Base-by-base conservation (phyloP, 2,888 invertebrate species). In the Drosophila nigricruria region DNA sequence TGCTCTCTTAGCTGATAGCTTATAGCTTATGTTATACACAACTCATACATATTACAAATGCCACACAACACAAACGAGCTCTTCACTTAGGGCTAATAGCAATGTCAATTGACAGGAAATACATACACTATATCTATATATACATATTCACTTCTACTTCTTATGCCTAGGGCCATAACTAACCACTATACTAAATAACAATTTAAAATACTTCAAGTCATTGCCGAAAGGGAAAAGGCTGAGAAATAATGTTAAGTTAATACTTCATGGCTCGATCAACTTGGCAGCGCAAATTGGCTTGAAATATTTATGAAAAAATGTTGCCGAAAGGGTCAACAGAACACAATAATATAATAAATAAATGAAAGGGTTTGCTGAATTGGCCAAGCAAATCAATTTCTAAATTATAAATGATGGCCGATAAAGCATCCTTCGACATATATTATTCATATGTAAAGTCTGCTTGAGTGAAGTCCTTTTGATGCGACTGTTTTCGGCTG, bases 321-420 rank as follows among this genome's bases (percentile, higher is more conserved):
- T 2, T 10, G 47, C 2, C 47, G 2, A 47, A 30, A 30, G 47
- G 47, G 47, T 47, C 47, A 10, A 1, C n/a, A 10, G 12, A 27
- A 27, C 27, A 47, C 45, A 47, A 47, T 47, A 47, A 30, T 30
- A 12, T 5, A 27, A 27, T 47, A 18, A 47, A 30, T 47, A 47
- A 47, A 5, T 47, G 18, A 47, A 30, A 30, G 47, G 27, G 47
- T 18, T 47, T 10, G 27, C 47, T 3, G 10, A 5, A 10, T 5
- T 10, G 47, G n/a, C n/a, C n/a, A 12, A 18, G 27, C 47, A 18
- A 47, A 47, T 30, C 27, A 49, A 49, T 49, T 18, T 18, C 47
- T 49, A 49, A 49, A 49, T 49, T 30, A 49, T 49, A 30, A 49
- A 47, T 27, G 47, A 49, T 49, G 8, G n/a, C 1, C 47, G n/a